phyloP scores from a whole-genome alignment of 2,113 vertebrate species.

The human (Homo sapiens) region GRCh38 chr11:84703001-84703500 shows the following conservation, averaged over 20 bases:
- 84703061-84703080: background rate
- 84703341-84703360: background rate
- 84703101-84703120: background rate
- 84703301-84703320: background rate
- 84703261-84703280: background rate
- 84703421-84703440: background rate
- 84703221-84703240: background rate
- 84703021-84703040: background rate
- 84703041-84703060: background rate
- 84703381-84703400: constrained; percentile 22
- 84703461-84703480: background rate
- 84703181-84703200: background rate
- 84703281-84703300: background rate
- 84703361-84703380: background rate
- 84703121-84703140: constrained; percentile 21
- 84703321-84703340: background rate
- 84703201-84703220: constrained; percentile 52
- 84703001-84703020: background rate
- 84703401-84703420: background rate
- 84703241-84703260: background rate
- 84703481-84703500: background rate
- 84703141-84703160: constrained; percentile 10
- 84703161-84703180: constrained; percentile 30
- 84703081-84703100: constrained; percentile 4
- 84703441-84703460: background rate